Conservation (phyloP, 2,797 vertebrate species). For the Phrynocephalus vlangalii region DNA sequence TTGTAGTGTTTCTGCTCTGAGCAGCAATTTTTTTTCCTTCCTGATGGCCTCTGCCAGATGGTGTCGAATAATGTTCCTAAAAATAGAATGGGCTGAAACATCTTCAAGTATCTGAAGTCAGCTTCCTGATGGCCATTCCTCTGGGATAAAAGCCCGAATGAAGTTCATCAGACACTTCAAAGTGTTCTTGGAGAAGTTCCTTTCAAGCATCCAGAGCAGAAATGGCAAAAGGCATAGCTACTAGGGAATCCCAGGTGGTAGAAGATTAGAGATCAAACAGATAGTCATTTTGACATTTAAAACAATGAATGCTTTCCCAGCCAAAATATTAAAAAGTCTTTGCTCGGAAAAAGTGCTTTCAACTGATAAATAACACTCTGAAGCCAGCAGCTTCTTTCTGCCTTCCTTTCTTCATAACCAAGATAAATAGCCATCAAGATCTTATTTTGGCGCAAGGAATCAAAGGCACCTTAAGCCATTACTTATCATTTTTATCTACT, state of each 20-base stretch:
- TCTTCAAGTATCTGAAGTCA: constrained; percentile 4
- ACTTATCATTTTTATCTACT: constrained; percentile 1
- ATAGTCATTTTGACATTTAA: constrained; percentile 11
- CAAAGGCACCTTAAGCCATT: constrained; percentile 22
- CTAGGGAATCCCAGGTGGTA: not conserved
- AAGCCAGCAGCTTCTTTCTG: constrained; percentile 36
- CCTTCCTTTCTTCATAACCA: constrained; percentile 26
- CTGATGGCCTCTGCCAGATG: not conserved
- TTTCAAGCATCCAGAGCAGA: constrained; percentile 21
- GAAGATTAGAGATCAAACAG: constrained; percentile 34
- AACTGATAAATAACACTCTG: constrained; percentile 22
- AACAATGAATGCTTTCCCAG: constrained; percentile 7
- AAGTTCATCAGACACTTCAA: constrained; percentile 13
- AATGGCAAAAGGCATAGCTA: not conserved
- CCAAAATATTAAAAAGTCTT: not conserved
- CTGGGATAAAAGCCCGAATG: constrained; percentile 4
- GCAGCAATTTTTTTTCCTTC: not conserved
- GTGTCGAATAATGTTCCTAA: not conserved
- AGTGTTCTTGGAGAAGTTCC: not conserved
- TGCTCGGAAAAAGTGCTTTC: constrained; percentile 24
- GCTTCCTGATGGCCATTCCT: not conserved
- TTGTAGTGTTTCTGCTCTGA: not conserved
- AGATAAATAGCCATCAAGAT: constrained; percentile 40
- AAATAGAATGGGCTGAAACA: constrained; percentile 14
- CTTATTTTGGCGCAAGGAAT: constrained; percentile 37